phyloP scores from a whole-genome alignment of 2,797 vertebrate species.

The Thaleichthys pacificus region DNA sequence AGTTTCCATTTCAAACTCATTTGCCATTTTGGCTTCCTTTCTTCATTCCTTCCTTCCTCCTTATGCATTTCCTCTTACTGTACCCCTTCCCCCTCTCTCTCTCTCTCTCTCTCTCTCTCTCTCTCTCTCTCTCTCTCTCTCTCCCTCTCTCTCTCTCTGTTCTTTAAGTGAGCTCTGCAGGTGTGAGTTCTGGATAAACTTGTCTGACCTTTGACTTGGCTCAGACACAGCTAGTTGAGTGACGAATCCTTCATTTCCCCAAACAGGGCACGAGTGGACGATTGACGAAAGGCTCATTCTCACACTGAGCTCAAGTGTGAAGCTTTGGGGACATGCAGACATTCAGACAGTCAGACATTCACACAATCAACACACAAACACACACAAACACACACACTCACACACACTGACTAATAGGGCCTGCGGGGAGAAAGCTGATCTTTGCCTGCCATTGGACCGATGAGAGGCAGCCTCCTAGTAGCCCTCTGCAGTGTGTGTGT shows the following conservation, averaged over 20 bases:
- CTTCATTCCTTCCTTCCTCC: slow-evolving; percentile 35
- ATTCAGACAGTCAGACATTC: slow-evolving; percentile 40
- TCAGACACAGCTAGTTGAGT: slow-evolving; percentile 45
- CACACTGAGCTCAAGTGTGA: slow-evolving; percentile 65
- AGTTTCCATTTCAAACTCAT: slow-evolving; percentile 49
- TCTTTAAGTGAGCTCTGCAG: slow-evolving; percentile 35
- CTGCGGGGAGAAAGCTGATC: slow-evolving; percentile 55
- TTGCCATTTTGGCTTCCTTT: slow-evolving; percentile 56
- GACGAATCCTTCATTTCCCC: slow-evolving; percentile 64
- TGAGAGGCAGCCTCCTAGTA: slow-evolving; percentile 17
- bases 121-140: slow-evolving; percentile 10
- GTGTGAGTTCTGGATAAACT: slow-evolving; percentile 55
- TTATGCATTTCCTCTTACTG: neutral
- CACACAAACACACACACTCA: slow-evolving; percentile 28
- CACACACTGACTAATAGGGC: slow-evolving; percentile 28
- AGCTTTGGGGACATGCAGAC: slow-evolving; percentile 62
- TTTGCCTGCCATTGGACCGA: slow-evolving; percentile 26
- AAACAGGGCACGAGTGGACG: slow-evolving; percentile 65
- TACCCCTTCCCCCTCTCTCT: neutral
- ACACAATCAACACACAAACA: slow-evolving; percentile 27
- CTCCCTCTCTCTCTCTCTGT: slow-evolving; percentile 17
- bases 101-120: slow-evolving; percentile 21
- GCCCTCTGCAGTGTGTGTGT: neutral
- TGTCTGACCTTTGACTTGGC: slow-evolving; percentile 31
- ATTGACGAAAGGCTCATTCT: slow-evolving; percentile 69